Base-by-base conservation (phyloP, 2,113 vertebrate species). In the Carassius carassius region DNA sequence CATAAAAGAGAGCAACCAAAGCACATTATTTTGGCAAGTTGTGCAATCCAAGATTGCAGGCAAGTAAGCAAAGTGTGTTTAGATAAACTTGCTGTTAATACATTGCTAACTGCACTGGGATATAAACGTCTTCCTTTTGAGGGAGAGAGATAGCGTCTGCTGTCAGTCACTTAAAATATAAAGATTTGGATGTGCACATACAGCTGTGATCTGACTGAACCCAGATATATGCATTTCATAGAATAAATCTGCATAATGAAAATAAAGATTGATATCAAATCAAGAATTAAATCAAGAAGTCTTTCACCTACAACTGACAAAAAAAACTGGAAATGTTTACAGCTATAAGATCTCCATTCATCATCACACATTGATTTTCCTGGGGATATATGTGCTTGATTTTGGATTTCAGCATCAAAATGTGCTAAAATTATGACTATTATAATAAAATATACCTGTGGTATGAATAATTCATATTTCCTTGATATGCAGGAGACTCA, bases 21-120 rank as follows among this genome's bases (percentile, higher is more conserved):
- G 25, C 65, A 63, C 49, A 72, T 89, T 80, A 84, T 77, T 63
- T 65, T 35, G 1, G 23, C 25, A 78, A 58, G 47, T 44, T 21
- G 35, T 17, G 17, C 65, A 56, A 60, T 37, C 41, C 72, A 21
- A 80, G 35, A 49, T 35, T 47, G 54, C 9, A 67, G 41, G 41
- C 41, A 10, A 44, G 41, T 11, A 44, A 67, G 63, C 44, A 54
- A 23, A 10, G 16, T 21, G 60, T 44, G 35, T 32, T 56, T 44
- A 80, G 56, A 37, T 25, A 74, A 67, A 83, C 69, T 58, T 14
- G n/a, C 35, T 35, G 35, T 29, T 41, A 44, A 44, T 78, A 78
- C 65, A 47, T 14, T 13, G 41, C 49, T 73, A 58, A 78, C 70
- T 14, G 13, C 29, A 17, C 10, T 41, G 19, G 51, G 60, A 77